Conservation (phyloP, 2,113 vertebrate genomes). For the Diadophis punctatus region DNA sequence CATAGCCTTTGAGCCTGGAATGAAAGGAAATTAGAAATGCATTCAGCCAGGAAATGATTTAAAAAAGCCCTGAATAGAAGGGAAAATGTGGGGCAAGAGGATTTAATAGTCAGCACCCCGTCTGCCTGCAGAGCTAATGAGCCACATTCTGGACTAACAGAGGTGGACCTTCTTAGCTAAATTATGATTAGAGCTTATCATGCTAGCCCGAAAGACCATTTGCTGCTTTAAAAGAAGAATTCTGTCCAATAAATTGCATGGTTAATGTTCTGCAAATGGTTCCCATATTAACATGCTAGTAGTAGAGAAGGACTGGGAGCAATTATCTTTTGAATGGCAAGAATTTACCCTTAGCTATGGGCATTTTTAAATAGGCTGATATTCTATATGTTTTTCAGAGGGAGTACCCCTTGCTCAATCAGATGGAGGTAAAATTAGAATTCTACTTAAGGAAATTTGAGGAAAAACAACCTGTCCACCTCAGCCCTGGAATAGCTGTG, state of each 20-base stretch:
- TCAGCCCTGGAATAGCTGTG: conserved; percentile 40
- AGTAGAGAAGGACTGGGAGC: neutral
- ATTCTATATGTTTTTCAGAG: neutral
- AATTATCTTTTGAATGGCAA: neutral
- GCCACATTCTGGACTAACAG: neutral
- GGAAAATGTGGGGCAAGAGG: neutral
- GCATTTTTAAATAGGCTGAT: neutral
- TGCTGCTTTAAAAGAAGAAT: neutral
- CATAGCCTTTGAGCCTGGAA: neutral
- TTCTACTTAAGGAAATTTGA: neutral
- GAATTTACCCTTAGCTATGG: neutral
- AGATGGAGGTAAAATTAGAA: conserved; percentile 29
- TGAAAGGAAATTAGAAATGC: neutral
- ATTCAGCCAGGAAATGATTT: conserved; percentile 4
- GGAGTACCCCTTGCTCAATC: accelerated
- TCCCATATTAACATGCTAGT: neutral
- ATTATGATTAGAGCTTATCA: conserved; percentile 18
- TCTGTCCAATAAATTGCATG: neutral
- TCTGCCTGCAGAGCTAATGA: conserved; percentile 29
- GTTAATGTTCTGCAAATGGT: neutral
- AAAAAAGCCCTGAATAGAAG: neutral
- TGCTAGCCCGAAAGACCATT: neutral
- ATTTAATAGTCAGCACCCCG: conserved; percentile 7
- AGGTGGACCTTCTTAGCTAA: conserved; percentile 3
- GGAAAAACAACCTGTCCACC: neutral